Conservation (phyloP, 2,888 invertebrate genomes). For the Drosophila incognita region DNA sequence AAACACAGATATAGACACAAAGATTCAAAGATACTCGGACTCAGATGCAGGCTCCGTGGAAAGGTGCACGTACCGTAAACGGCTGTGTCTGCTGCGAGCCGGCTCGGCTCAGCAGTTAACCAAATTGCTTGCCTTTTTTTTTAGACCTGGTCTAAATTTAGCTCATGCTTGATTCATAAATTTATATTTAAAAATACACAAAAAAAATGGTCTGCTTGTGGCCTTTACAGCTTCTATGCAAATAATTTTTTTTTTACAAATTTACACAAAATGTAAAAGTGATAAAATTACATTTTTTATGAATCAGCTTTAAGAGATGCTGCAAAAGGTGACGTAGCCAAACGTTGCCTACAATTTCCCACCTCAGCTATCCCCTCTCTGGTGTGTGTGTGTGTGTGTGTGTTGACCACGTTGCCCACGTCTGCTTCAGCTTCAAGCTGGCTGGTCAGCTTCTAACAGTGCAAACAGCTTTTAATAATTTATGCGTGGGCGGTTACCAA, state of each 20-base stretch:
- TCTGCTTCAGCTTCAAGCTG: slow-evolving; percentile 2
- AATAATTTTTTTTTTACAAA: slow-evolving; percentile 19
- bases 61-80: slow-evolving; percentile 51
- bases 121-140: slow-evolving; percentile 2
- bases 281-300: slow-evolving; percentile 73
- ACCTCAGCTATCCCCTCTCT: neutral
- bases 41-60: slow-evolving; percentile 8
- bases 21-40: slow-evolving; percentile 5
- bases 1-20: slow-evolving; percentile 5
- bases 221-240: slow-evolving; percentile 32
- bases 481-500: slow-evolving; percentile 68
- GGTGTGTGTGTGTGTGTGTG: neutral
- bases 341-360: slow-evolving; percentile 12
- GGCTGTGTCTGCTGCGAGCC: slow-evolving; percentile 12
- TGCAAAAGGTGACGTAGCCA: slow-evolving; percentile 39
- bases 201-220: neutral
- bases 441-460: slow-evolving; percentile 44
- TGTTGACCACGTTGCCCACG: slow-evolving; percentile 32
- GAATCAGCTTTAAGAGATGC: slow-evolving; percentile 60
- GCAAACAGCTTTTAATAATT: slow-evolving; percentile 71
- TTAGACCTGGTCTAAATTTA: slow-evolving; percentile 25
- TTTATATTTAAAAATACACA: neutral
- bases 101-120: slow-evolving; percentile 4
- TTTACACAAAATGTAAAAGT: slow-evolving; percentile 43
- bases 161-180: slow-evolving; percentile 14